phyloP scores from a whole-genome alignment of 2,113 vertebrate genomes.

The Perca flavescens region DNA sequence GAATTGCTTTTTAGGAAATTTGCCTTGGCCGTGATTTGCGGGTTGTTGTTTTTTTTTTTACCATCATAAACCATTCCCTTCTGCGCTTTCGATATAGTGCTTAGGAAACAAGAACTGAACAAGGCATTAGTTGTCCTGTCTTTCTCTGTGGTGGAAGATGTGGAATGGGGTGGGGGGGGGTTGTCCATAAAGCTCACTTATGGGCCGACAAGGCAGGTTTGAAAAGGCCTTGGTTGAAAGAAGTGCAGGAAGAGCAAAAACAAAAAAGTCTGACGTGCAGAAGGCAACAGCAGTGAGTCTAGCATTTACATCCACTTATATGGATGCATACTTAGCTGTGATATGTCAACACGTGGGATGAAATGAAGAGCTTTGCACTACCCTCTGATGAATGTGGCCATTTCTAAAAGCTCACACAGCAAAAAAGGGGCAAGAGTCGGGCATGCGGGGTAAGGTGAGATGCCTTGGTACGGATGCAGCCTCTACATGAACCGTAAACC shows the following conservation, averaged over 20 bases:
- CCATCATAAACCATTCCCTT: constrained; percentile 24
- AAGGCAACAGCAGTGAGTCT: background rate
- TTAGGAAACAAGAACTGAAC: constrained; percentile 25
- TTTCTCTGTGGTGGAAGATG: background rate
- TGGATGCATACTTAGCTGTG: background rate
- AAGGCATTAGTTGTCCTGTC: background rate
- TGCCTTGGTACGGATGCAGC: background rate
- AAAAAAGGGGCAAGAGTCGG: background rate
- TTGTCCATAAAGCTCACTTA: background rate
- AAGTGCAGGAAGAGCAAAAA: background rate
- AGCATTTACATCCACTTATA: background rate
- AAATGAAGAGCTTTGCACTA: background rate
- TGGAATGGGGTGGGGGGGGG: background rate
- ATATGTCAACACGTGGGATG: background rate
- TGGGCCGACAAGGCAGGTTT: constrained; percentile 4
- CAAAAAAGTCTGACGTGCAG: background rate
- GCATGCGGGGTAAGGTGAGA: background rate
- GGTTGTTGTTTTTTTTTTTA: background rate
- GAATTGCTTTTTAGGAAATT: constrained; percentile 48
- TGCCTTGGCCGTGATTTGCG: constrained; percentile 26
- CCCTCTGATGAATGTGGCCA: background rate
- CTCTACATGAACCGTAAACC: background rate
- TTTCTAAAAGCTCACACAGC: constrained; percentile 6
- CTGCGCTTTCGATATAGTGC: background rate
- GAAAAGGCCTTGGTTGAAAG: background rate